Evolutionary conservation across 2,888 invertebrate genomes (phyloP).

Genomic region (Cactoblastis cactorum): DNA sequence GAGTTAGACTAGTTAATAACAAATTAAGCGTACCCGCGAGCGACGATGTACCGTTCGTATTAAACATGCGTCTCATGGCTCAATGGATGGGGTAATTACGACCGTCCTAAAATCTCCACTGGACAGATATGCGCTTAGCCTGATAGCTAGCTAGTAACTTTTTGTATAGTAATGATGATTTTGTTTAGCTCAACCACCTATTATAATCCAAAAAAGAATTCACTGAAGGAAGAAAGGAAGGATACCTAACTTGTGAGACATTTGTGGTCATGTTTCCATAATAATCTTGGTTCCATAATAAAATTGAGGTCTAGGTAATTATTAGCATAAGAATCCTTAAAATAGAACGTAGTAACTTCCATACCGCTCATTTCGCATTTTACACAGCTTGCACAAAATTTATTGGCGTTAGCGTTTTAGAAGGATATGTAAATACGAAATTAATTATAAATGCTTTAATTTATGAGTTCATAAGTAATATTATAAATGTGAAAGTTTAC

Average conservation of each 20-base stretch:
- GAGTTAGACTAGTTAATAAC: constrained; percentile 31
- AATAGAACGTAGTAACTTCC: not conserved
- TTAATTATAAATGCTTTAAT: not conserved
- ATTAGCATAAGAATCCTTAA: not conserved
- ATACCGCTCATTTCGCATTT: not conserved
- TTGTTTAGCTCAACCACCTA: not conserved
- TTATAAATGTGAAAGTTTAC: too few relatives aligned
- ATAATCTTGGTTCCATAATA: too few relatives aligned
- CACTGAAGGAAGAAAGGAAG: too few relatives aligned
- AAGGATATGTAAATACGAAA: not conserved
- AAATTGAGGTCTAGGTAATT: not conserved
- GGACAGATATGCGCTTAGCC: not conserved
- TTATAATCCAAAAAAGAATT: too few relatives aligned
- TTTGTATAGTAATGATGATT: not conserved
- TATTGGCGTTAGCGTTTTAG: constrained; percentile 3
- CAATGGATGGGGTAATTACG: constrained; percentile 46
- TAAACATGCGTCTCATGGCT: constrained; percentile 44
- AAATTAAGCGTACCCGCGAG: constrained; percentile 27
- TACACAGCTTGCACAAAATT: not conserved
- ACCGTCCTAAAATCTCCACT: constrained; percentile 28
- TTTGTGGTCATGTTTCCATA: too few relatives aligned
- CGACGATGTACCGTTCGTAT: constrained; percentile 33
- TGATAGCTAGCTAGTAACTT: not conserved
- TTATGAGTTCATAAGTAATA: constrained; percentile 1
- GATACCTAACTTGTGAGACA: too few relatives aligned